Conservation (phyloP, 2,888 invertebrate species). For the Sicus ferrugineus region DNA sequence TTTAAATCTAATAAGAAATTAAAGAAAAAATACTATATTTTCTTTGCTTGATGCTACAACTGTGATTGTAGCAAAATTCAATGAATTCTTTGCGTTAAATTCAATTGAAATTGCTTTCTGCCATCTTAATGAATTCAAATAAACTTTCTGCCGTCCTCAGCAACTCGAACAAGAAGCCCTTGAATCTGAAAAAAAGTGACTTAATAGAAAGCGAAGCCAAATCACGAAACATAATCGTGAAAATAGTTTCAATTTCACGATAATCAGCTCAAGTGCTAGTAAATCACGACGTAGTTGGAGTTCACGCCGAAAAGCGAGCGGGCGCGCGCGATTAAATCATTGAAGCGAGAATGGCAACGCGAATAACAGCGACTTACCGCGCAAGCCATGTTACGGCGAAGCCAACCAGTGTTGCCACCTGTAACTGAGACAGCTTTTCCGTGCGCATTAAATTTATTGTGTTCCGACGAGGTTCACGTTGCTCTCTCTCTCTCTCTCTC, state of each 20-base stretch:
- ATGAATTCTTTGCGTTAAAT: too few species aligned
- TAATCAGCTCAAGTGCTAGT: constrained; percentile 17
- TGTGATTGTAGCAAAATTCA: too few species aligned
- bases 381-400: neutral
- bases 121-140: too few species aligned
- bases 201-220: neutral
- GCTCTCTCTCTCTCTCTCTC: neutral
- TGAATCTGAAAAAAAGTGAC: too few species aligned
- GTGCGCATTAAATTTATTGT: neutral
- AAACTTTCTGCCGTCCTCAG: too few species aligned
- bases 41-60: too few species aligned
- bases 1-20: too few species aligned
- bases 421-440: neutral
- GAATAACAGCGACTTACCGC: neutral
- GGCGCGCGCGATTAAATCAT: constrained; percentile 14
- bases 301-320: neutral
- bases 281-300: neutral
- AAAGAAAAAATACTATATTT: too few species aligned
- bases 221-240: neutral
- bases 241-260: constrained; percentile 15
- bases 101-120: too few species aligned
- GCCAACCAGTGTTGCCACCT: neutral
- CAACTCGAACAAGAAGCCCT: too few species aligned
- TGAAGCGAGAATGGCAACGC: neutral
- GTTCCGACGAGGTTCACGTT: neutral